Base-by-base conservation (phyloP, 2,888 invertebrate genomes). In the Autographa gamma region DNA sequence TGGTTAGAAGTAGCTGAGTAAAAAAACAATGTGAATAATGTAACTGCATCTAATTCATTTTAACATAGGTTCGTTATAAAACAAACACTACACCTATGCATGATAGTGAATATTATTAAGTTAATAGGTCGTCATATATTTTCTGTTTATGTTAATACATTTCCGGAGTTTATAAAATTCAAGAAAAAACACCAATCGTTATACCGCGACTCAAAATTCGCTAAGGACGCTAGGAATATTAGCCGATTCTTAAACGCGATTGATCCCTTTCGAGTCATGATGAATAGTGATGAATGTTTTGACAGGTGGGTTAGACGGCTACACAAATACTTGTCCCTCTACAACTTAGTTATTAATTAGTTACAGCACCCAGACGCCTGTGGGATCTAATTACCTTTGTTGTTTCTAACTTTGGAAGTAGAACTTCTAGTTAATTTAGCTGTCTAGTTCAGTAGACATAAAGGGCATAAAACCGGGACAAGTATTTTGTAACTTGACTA, bases 281-380 rank as follows among this genome's bases (percentile, higher is more conserved):
- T 48, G 48, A 48, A 48, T 48, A n/a, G 48, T 43, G 48, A 48
- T 48, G n/a, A n/a, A 48, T n/a, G n/a, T 8, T 48, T 48, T 48
- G 48, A n/a, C 48, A 48, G 48, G 48, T 48, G n/a, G 48, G n/a
- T 48, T n/a, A 48, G 16, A 48, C n/a, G 48, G n/a, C 48, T 43
- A 48, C 48, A 16, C 48, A 48, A 48, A 48, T n/a, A n/a, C 48
- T 48, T 48, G 48, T n/a, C n/a, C 48, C 48, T 5, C 1, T n/a
- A 48, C 48, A 48, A 48, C 48, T 48, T 48, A n/a, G 48, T 48
- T 48, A 48, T 48, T 48, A 48, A 48, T 48, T 48, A 48, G 48
- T 48, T 48, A n/a, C 48, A 48, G 0, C 48, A 48, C 48, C n/a
- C n/a, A 48, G 48, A n/a, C 48, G 48, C 48, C 48, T 48, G 5